Evolutionary conservation across 2,888 invertebrate genomes (phyloP).

Genomic region (Glaucopsyche alexis): DNA sequence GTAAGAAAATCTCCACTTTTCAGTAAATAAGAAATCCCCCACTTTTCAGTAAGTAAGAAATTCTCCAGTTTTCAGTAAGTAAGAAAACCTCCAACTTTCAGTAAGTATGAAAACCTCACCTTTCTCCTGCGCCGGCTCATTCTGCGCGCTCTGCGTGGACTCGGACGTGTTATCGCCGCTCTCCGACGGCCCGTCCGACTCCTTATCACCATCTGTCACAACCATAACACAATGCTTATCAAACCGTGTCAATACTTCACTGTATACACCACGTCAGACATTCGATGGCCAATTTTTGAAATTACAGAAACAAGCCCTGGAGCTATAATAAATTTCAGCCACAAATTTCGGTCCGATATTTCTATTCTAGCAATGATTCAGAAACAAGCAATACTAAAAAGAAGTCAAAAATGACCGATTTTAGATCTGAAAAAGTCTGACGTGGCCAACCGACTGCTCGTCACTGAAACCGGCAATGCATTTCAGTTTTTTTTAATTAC

Average conservation of each 20-base stretch:
- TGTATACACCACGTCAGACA: neutral
- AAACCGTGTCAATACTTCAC: conserved; percentile 4
- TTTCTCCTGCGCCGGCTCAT: conserved; percentile 75
- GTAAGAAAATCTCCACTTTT: neutral
- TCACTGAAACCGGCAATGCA: neutral
- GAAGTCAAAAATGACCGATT: neutral
- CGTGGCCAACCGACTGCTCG: neutral
- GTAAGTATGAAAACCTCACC: conserved; percentile 48
- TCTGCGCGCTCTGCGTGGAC: conserved; percentile 67
- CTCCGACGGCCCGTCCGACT: conserved; percentile 76
- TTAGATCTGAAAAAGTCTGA: neutral
- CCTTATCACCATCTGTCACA: conserved; percentile 73
- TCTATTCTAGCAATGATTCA: neutral
- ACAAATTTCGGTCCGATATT: neutral
- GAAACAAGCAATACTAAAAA: neutral
- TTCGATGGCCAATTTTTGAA: neutral
- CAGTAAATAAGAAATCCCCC: conserved; percentile 31
- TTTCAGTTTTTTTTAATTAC: neutral
- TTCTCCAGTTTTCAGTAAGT: neutral
- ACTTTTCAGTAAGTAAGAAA: too few relatives aligned
- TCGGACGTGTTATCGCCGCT: conserved; percentile 77
- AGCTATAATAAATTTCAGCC: neutral
- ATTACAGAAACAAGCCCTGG: neutral
- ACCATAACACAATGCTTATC: conserved; percentile 31
- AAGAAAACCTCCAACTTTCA: neutral